Evolutionary conservation across 2,888 invertebrate genomes (phyloP), one percentile per base, ranked within the genome.

Genomic region (Scaptomyza tumidula): DNA sequence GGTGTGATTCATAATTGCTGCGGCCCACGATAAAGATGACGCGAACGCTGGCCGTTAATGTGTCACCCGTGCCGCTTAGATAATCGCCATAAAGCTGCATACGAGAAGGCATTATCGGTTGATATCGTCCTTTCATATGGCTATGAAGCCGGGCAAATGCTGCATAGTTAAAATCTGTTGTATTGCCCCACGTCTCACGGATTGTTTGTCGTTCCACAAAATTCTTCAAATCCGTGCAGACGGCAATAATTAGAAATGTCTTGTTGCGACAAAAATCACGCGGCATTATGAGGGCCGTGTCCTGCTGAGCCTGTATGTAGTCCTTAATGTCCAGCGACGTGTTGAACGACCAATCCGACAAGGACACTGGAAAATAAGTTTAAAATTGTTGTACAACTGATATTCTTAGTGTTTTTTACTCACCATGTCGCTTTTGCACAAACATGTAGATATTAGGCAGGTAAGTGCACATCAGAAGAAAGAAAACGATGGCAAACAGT

Each of bases 211-310:
- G 93, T 43, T 94, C 93, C 35, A 94, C 94, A 75, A 95, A 94
- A 91, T 97, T 95, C 0, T 91, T 90, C 0, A 96, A 94, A 0
- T 96, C 94, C 0, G 97, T 96, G 86, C 95, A 96, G 0, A 97
- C 95, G 24, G 96, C 94, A 67, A 97, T 94, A 6, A 97, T 92
- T 24, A 97, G 91, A 85, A 95, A 94, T 1, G 94, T 87, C 90
- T 91, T 91, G 48, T 84, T 82, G 6, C 73, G 68, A 85, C 96
- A 96, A 41, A 94, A 87, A 65, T 93, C 90, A 39, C 91, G 92
- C 0, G 96, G 95, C 68, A 93, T 93, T 82, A 96, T 93, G 64
- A 96, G 91, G 5, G 94, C 93, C 0, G 96, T 96, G 11, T 95
- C 93, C 80, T 95, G 95, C 63, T 94, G 94, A 0, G 96, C 96